Evolutionary conservation across 2,888 invertebrate species (phyloP).

Genomic region (Neoascia interrupta): DNA sequence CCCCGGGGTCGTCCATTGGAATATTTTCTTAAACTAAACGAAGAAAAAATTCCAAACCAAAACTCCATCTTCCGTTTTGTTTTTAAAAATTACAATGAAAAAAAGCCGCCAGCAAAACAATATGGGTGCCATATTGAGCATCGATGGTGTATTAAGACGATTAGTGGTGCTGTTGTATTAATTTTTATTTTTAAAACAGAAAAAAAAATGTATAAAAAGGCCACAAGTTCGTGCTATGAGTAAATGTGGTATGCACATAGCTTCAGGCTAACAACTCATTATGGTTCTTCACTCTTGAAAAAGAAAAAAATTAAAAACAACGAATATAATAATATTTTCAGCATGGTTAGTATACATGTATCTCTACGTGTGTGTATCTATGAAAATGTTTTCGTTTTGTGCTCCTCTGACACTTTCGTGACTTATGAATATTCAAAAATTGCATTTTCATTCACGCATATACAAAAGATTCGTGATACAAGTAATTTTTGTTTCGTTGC

Average conservation of each 20-base stretch:
- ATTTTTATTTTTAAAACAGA: constrained; percentile 61
- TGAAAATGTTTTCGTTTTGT: constrained; percentile 36
- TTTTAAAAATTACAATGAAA: constrained; percentile 13
- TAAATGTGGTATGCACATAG: constrained; percentile 71
- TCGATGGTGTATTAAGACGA: constrained; percentile 67
- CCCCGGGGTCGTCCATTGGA: constrained; percentile 21
- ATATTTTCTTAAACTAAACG: constrained; percentile 52
- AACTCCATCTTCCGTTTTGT: constrained; percentile 53
- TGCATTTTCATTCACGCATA: constrained; percentile 68
- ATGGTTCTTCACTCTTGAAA: constrained; percentile 66
- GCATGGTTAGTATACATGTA: constrained; percentile 33
- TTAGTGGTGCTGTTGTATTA: constrained; percentile 63
- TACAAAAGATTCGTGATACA: constrained; percentile 66
- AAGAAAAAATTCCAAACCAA: constrained; percentile 17
- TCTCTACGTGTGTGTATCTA: constrained; percentile 45
- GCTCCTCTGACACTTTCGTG: constrained; percentile 69
- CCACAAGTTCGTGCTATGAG: constrained; percentile 68
- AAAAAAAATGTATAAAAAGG: constrained; percentile 29
- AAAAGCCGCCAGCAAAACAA: constrained; percentile 55
- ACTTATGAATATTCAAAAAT: constrained; percentile 70
- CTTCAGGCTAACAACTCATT: constrained; percentile 72
- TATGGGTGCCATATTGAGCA: constrained; percentile 69
- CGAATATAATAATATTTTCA: constrained; percentile 47
- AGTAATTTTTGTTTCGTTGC: too few species aligned
- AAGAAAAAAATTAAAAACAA: constrained; percentile 28